Base-by-base conservation (phyloP, 1,140 invertebrate genomes). In the Dolichoris vasculosae region DNA sequence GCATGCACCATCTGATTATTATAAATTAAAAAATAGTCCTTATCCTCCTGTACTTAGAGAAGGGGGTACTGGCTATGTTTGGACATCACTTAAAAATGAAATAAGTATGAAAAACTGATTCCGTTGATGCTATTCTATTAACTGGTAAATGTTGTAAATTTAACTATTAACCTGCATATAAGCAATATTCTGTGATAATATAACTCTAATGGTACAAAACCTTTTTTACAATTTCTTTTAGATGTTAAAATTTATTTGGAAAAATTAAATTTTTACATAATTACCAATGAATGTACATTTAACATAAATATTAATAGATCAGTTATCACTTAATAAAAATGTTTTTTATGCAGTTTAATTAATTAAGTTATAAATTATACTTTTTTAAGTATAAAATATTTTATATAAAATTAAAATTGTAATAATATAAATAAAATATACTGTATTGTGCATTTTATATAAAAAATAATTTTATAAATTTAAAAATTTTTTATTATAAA, bases 1-100 rank as follows among this genome's bases (percentile, higher is more conserved):
- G 96, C 97, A 98, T 91, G 97, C 97, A 2, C 97, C 97, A 3
- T 97, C 97, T 15, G 97, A 98, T 91, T 98, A 98, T 93, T 98
- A 96, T 90, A 96, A 96, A 90, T 94, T 96, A 23, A 95, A 95
- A 87, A 96, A 94, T 85, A 95, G 95, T 51, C 97, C 97, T 0
- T 98, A 97, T 91, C 96, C 96, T 0, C 92, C 95, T 15, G 90
- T 94, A 2, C 91, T 94, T 76, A 92, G 93, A 2, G 95, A 96
- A 89, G 93, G 94, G 87, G 94, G 94, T 67, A 93, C 89, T 79
- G 95, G 95, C 46, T 97, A 94, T 83, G 95, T 97, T 86, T 97
- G 96, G 96, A 96, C 96, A 15, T 91, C 93, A 38, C 82, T 93
- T 20, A 88, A 82, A 85, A 92, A 92, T 88, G 93, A 93, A 91